A percentile compares a stretch with the other conserved stretches of the same genome.
These are phyloP conservation scores for Cassiopea andromeda DNA, from an alignment of 30 jellyfish, hydroid and myxozoan genomes.

Conservation along the genomic window DNA sequence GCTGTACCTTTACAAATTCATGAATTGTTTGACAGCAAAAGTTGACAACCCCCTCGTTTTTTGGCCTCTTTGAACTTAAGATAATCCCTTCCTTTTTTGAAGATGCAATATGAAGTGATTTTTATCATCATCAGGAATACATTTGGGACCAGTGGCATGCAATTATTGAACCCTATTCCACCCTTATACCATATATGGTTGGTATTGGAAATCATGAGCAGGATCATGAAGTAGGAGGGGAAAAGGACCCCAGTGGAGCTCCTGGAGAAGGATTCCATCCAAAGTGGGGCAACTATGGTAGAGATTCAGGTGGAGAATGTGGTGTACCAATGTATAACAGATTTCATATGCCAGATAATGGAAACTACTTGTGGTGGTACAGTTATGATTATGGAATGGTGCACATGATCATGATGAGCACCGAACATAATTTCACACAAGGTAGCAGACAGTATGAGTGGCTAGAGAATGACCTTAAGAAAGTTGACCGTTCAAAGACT, in stretches of 20 bases:
- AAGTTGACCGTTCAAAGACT: conserved; percentile 73
- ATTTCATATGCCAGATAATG: conserved; percentile 95
- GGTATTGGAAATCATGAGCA: conserved; percentile 94
- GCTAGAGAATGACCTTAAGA: conserved; percentile 80
- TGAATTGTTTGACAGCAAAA: too few species aligned
- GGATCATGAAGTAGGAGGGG: conserved; percentile 83
- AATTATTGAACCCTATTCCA: conserved; percentile 81
- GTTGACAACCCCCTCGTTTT: too few species aligned
- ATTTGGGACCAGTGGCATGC: conserved; percentile 93
- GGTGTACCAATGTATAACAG: conserved; percentile 92
- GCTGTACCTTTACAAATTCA: too few species aligned
- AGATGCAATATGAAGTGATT: too few species aligned
- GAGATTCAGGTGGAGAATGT: conserved; percentile 95
- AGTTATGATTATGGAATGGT: conserved; percentile 83
- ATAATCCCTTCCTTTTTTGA: too few species aligned
- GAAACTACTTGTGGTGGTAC: conserved; percentile 88
- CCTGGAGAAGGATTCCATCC: conserved; percentile 86
- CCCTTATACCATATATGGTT: conserved; percentile 87
- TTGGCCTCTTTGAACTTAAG: too few species aligned
- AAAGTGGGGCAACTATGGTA: conserved; percentile 81
- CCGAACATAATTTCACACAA: conserved; percentile 78
- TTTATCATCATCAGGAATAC: conserved; percentile 84
- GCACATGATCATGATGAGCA: conserved; percentile 84
- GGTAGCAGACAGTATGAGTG: conserved; percentile 84
- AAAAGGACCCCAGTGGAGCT: conserved; percentile 86